Percentiles rank a stretch among this genome's conserved stretches.
phyloP scores from a whole-genome alignment of 2,113 vertebrate genomes.

The Perca schrenkii region DNA sequence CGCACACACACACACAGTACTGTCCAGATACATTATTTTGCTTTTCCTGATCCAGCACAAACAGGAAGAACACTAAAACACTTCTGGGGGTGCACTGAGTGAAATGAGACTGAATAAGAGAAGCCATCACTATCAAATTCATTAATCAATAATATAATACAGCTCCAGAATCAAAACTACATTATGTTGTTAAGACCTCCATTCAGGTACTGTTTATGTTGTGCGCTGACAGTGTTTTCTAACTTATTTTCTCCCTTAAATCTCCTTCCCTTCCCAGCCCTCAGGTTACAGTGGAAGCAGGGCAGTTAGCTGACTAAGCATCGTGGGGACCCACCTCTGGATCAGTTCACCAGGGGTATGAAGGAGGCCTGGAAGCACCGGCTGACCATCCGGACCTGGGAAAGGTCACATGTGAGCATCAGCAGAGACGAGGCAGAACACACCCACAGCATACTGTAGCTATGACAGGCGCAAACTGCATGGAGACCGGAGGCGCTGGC shows the following conservation, averaged over 20 bases:
- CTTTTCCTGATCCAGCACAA: constrained; percentile 32
- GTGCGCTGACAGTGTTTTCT: neutral
- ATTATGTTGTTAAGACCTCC: neutral
- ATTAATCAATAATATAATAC: neutral
- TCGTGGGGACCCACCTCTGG: constrained; percentile 39
- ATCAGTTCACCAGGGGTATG: constrained; percentile 37
- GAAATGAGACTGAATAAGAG: constrained; percentile 9
- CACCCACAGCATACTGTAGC: neutral
- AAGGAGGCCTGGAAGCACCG: constrained; percentile 18
- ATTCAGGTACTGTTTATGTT: neutral
- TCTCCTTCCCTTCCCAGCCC: constrained; percentile 26
- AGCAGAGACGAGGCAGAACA: constrained; percentile 3
- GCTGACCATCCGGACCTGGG: constrained; percentile 25
- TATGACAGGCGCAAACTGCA: neutral
- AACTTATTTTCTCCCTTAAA: neutral
- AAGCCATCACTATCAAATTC: neutral
- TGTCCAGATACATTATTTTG: constrained; percentile 46
- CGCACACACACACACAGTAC: constrained; percentile 19
- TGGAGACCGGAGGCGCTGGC: neutral
- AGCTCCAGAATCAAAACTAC: neutral
- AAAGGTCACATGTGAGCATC: constrained; percentile 16
- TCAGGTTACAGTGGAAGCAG: constrained; percentile 26
- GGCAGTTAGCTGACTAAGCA: constrained; percentile 11
- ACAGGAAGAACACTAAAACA: neutral
- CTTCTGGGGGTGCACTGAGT: constrained; percentile 28